A percentile compares a stretch with the other conserved stretches of the same genome.
Evolutionary conservation across 2,797 vertebrate species (phyloP).

Genomic region (Pseudocheirus occidentalis): DNA sequence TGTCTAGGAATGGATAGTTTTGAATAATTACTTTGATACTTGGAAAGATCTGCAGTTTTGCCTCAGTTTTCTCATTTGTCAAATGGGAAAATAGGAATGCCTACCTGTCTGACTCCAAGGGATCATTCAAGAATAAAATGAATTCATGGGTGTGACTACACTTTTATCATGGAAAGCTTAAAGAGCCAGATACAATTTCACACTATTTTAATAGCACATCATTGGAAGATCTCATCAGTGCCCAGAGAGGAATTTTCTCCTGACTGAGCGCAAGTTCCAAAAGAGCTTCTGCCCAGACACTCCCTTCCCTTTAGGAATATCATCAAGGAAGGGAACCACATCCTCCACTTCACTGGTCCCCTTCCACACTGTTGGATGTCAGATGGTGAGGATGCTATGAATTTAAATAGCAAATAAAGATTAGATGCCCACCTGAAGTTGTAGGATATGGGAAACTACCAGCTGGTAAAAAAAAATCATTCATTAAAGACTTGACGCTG

Average conservation of each 20-base stretch:
- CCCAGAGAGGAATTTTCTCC: neutral
- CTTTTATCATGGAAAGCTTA: neutral
- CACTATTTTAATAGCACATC: neutral
- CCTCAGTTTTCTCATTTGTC: neutral
- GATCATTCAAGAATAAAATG: neutral
- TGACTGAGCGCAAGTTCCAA: neutral
- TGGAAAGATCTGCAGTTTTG: neutral
- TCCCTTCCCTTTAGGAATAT: neutral
- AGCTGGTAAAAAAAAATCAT: neutral
- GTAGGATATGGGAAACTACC: neutral
- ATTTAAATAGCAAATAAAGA: neutral
- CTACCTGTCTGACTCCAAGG: neutral
- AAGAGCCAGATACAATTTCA: neutral
- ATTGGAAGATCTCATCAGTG: neutral
- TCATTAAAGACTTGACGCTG: neutral
- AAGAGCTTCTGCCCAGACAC: neutral
- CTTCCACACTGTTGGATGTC: neutral
- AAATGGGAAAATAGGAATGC: neutral
- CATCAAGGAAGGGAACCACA: neutral
- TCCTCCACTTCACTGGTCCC: constrained; percentile 1
- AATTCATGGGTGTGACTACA: neutral
- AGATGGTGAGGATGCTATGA: neutral
- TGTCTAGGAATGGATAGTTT: neutral
- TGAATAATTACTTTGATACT: neutral
- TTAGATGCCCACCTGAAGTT: neutral